Evolutionary conservation across 64 coral and sea anemone species (phyloP), one percentile per base, ranked within the genome.

Genomic region (Platygyra sinensis): DNA sequence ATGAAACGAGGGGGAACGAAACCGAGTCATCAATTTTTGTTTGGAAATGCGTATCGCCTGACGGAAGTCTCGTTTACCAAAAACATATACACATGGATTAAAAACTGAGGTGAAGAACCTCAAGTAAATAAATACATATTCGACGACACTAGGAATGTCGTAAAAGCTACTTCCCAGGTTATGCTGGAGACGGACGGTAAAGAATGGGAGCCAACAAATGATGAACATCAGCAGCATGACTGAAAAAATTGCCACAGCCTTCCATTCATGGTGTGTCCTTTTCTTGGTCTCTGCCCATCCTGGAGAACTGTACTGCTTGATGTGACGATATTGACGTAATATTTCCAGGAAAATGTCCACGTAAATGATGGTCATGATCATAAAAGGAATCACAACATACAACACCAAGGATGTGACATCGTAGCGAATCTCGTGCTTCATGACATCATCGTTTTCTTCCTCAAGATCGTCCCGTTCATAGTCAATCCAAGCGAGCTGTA

Each of bases 21-120:
- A 67, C 18, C 22, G 38, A 10, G 30, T 61, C 29, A 63, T 50
- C 12, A 60, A 4, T 25, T 20, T 71, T 65, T 29, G 72, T 77
- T 61, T 69, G 12, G 81, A 85, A 25, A 42, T 27, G 60, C 31
- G 84, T 11, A 95, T 6, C 0, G 89, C 93, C 79, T 91, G 72
- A 12, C 93, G 81, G 63, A 95, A 95, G 46, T 95, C 93, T 76
- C 87, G 62, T 51, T 95, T 95, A 15, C 89, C 93, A 87, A 91
- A 78, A 39, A 88, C 67, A 24, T 87, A 95, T 1, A 91, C 46
- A 80, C 77, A 76, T 52, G 93, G 93, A 87, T 95, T 95, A 5
- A 95, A 72, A 18, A 95, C 20, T 4, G 93, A 91, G 4, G 89
- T 91, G 30, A 80, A 27, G 50, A 91, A 91, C 20, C 93, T 82